phyloP scores from a whole-genome alignment of 1,140 invertebrate species.

The Panagrolaimus sp. region DNA sequence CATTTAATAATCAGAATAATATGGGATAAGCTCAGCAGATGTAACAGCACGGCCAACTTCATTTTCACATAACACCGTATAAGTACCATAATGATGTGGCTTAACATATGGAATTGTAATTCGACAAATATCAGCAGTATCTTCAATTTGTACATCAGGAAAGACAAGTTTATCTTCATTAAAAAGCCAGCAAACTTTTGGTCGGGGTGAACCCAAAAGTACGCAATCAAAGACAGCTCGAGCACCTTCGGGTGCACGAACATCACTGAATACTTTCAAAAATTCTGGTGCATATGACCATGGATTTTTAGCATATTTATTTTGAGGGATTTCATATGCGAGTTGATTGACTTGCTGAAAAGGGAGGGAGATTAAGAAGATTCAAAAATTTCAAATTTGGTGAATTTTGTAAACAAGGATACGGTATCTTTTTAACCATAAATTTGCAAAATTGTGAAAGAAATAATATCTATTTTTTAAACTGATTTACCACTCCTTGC shows the following conservation, averaged over 20 bases:
- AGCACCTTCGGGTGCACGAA: slow-evolving; percentile 48
- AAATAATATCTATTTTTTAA: too few relatives aligned
- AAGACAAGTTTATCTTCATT: slow-evolving; percentile 56
- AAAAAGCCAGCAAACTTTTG: slow-evolving; percentile 57
- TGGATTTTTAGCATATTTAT: slow-evolving; percentile 57
- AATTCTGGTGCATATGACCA: slow-evolving; percentile 54
- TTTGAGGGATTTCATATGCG: slow-evolving; percentile 54
- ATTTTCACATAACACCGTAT: slow-evolving; percentile 56
- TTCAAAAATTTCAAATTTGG: too few relatives aligned
- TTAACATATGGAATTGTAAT: slow-evolving; percentile 50
- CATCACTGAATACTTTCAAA: slow-evolving; percentile 55
- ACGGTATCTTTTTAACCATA: too few relatives aligned
- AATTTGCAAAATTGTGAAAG: too few relatives aligned
- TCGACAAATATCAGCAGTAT: slow-evolving; percentile 52
- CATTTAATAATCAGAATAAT: slow-evolving; percentile 14
- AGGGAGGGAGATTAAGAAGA: not conserved
- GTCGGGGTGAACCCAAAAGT: slow-evolving; percentile 53
- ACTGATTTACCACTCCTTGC: too few relatives aligned
- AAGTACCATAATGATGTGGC: slow-evolving; percentile 45
- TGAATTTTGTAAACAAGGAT: too few relatives aligned
- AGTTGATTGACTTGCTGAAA: slow-evolving; percentile 57
- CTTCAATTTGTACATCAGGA: slow-evolving; percentile 51
- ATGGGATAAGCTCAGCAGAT: slow-evolving; percentile 42
- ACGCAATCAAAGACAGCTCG: slow-evolving; percentile 56
- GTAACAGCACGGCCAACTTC: slow-evolving; percentile 56